phyloP scores from a whole-genome alignment of 2,888 invertebrate genomes.

The Acanthopleura granulata region DNA sequence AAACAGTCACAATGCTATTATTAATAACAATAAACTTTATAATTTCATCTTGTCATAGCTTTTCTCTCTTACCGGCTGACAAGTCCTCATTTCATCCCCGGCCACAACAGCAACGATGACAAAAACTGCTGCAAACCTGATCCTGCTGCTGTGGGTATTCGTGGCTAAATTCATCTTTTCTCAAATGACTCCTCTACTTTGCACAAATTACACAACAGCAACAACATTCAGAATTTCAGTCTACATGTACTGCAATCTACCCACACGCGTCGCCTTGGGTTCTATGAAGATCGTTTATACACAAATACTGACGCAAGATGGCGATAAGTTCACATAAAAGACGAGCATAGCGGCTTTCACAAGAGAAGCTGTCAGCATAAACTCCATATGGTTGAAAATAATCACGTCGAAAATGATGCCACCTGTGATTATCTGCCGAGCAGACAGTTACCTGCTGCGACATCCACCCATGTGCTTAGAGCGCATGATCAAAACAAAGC shows the following conservation, averaged over 20 bases:
- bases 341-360: background rate
- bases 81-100: conserved; percentile 19
- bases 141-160: conserved; percentile 14
- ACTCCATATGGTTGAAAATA: background rate
- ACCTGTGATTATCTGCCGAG: background rate
- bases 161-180: background rate
- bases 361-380: background rate
- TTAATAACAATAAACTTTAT: background rate
- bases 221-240: no score
- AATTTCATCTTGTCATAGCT: background rate
- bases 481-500: background rate
- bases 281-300: no score
- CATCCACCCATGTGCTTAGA: background rate
- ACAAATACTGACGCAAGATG: no score
- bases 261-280: no score
- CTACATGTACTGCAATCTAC: no score
- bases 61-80: conserved; percentile 32
- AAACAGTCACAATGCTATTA: background rate
- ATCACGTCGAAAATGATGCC: background rate
- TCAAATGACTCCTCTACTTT: no score
- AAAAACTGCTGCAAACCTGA: no score
- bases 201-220: background rate
- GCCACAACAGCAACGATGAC: conserved; percentile 15
- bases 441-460: background rate
- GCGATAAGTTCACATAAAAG: background rate